phyloP scores from a whole-genome alignment of 2,797 vertebrate species.

The Poeciliopsis presidionis region DNA sequence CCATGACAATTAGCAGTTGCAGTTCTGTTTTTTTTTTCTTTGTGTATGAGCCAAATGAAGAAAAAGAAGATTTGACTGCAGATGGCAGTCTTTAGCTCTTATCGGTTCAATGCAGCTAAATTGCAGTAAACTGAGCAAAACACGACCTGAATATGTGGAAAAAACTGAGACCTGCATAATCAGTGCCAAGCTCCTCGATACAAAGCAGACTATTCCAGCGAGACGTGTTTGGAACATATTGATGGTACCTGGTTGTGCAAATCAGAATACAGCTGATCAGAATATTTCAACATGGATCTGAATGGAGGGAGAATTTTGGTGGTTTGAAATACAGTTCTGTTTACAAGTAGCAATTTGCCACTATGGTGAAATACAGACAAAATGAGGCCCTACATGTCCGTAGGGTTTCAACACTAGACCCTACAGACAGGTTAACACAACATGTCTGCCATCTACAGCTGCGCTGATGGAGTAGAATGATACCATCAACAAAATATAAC shows the following conservation, averaged over 20 bases:
- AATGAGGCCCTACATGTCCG: no score
- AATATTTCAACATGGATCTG: not conserved
- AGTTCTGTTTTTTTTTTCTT: not conserved
- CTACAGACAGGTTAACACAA: not conserved
- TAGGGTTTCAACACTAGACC: not conserved
- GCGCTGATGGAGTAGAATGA: no score
- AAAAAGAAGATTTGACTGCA: not conserved
- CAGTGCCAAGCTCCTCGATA: not conserved
- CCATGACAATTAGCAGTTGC: not conserved
- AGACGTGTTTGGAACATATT: not conserved
- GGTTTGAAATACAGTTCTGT: not conserved
- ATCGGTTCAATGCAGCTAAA: not conserved
- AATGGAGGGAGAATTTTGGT: not conserved
- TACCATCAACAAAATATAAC: no score
- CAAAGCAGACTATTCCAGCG: not conserved
- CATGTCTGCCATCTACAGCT: no score
- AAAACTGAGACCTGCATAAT: not conserved
- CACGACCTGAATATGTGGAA: not conserved
- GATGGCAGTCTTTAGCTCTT: not conserved
- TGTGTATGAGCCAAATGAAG: not conserved
- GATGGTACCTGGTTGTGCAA: not conserved
- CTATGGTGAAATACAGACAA: not conserved
- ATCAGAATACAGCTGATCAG: not conserved
- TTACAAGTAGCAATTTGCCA: not conserved
- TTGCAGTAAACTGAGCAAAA: not conserved